phyloP scores from a whole-genome alignment of 2,888 invertebrate species.

The Endomychus coccineus region DNA sequence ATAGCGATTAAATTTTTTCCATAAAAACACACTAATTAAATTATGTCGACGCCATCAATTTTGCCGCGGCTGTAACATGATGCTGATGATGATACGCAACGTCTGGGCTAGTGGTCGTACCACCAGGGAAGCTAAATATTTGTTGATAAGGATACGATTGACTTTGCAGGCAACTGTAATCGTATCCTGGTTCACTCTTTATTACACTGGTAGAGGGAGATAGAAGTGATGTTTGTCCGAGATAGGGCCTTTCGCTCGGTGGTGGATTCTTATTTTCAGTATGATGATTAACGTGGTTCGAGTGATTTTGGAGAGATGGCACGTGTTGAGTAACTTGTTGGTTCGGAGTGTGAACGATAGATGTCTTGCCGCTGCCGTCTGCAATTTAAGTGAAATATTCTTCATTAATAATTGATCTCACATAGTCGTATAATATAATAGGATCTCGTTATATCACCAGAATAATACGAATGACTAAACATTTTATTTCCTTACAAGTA shows the following conservation, averaged over 20 bases:
- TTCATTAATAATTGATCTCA: too few relatives aligned
- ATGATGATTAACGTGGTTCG: slow-evolving; percentile 19
- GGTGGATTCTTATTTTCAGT: slow-evolving; percentile 27
- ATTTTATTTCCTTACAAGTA: too few relatives aligned
- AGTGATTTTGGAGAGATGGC: slow-evolving; percentile 19
- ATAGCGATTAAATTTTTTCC: too few relatives aligned
- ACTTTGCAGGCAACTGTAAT: slow-evolving; percentile 42
- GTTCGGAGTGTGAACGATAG: slow-evolving; percentile 18
- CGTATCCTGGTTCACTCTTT: slow-evolving; percentile 44
- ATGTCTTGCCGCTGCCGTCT: slow-evolving; percentile 4
- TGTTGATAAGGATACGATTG: slow-evolving; percentile 48
- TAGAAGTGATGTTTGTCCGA: slow-evolving; percentile 53
- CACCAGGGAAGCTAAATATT: slow-evolving; percentile 46
- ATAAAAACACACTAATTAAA: too few relatives aligned
- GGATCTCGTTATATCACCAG: too few relatives aligned
- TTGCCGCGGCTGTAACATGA: slow-evolving; percentile 77
- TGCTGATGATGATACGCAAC: slow-evolving; percentile 77
- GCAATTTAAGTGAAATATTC: too few relatives aligned
- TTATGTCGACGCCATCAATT: slow-evolving; percentile 76
- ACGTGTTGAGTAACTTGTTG: slow-evolving; percentile 26
- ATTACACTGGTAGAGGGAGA: slow-evolving; percentile 41
- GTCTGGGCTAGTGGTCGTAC: slow-evolving; percentile 48
- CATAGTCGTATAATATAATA: too few relatives aligned
- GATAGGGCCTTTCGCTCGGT: slow-evolving; percentile 42
- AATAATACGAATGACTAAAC: too few relatives aligned